These are phyloP conservation scores for Urocyon cinereoargenteus DNA, from an alignment of 2,797 vertebrate genomes.

Conservation along the genomic window DNA sequence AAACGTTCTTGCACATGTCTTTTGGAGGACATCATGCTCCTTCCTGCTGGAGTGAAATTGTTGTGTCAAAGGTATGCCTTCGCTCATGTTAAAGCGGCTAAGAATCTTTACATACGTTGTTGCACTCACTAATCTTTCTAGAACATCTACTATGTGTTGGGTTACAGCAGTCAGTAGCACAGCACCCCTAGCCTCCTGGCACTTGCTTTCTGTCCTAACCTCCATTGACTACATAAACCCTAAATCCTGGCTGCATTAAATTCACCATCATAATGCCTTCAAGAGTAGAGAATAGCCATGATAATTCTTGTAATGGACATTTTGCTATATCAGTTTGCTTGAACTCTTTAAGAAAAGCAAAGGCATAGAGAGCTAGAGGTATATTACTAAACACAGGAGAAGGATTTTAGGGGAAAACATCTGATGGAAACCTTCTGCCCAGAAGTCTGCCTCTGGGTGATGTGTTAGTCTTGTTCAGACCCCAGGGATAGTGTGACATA, in stretches of 20 bases:
- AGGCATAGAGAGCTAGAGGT: not conserved
- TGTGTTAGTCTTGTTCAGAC: not conserved
- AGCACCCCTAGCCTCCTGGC: not conserved
- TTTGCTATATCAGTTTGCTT: not conserved
- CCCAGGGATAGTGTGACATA: conserved; percentile 51
- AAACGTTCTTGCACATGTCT: not conserved
- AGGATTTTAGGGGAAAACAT: not conserved
- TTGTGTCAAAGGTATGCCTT: not conserved
- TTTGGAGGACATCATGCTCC: not conserved
- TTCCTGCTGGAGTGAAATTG: not conserved
- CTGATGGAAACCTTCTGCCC: not conserved
- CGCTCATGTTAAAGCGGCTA: not conserved
- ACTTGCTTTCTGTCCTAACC: not conserved
- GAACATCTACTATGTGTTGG: not conserved
- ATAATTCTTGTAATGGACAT: not conserved
- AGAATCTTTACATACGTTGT: not conserved
- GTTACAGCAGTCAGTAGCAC: not conserved
- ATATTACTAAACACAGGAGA: not conserved
- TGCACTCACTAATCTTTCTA: not conserved
- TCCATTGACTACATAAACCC: not conserved
- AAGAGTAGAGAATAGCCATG: not conserved
- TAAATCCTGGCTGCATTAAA: not conserved
- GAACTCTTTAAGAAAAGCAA: not conserved
- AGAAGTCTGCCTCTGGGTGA: not conserved
- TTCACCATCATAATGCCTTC: not conserved